Conservation (phyloP, 2,888 invertebrate genomes). For the Eupithecia centaureata region DNA sequence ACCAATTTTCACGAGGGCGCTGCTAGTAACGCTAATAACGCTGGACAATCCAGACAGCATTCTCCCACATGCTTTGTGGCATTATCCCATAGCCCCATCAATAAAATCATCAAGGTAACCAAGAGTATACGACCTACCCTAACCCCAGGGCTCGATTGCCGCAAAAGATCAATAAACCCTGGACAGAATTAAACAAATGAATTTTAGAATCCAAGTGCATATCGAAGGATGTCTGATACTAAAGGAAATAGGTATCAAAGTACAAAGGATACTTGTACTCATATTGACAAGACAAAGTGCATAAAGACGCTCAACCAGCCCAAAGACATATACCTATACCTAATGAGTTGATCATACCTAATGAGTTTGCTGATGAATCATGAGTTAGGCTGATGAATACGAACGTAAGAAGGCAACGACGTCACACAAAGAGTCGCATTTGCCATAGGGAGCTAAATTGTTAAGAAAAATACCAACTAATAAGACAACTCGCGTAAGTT, state of each 20-base stretch:
- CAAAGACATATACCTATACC: too few relatives aligned
- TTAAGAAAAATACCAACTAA: too few relatives aligned
- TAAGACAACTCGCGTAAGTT: too few relatives aligned
- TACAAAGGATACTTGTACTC: constrained; percentile 8
- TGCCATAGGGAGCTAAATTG: constrained; percentile 1
- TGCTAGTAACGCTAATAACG: too few relatives aligned
- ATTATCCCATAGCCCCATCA: too few relatives aligned
- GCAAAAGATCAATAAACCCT: not conserved
- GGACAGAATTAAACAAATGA: not conserved
- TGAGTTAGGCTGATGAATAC: constrained; percentile 10
- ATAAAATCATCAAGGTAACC: too few relatives aligned
- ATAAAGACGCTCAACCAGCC: constrained; percentile 13
- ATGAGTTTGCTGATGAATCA: constrained; percentile 21
- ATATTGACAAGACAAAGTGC: constrained; percentile 1
- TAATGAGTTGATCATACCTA: too few relatives aligned
- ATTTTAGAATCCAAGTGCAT: not conserved
- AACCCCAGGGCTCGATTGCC: not conserved
- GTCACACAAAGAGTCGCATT: constrained; percentile 15
- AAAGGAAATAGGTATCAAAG: not conserved
- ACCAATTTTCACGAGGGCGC: too few relatives aligned
- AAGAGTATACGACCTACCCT: too few relatives aligned
- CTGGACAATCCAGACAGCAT: too few relatives aligned
- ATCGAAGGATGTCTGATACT: not conserved
- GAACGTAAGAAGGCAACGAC: constrained; percentile 5
- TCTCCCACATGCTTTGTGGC: too few relatives aligned